Percentiles rank a stretch among this genome's conserved stretches.
These are phyloP conservation scores for Mimumesa dahlbomi DNA, from an alignment of 2,888 invertebrate species.

Conservation along the genomic window DNA sequence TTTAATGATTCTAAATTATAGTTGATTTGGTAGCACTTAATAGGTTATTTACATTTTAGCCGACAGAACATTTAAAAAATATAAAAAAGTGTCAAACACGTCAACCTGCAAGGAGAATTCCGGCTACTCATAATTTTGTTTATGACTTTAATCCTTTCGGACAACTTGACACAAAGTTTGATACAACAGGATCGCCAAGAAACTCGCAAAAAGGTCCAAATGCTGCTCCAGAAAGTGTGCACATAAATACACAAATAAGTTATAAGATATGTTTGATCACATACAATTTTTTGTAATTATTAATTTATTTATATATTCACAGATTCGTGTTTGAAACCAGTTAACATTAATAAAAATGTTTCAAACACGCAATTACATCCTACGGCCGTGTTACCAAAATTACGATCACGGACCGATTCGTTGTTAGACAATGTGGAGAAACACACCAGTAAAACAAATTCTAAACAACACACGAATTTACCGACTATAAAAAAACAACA, in stretches of 20 bases:
- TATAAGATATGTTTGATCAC: not conserved
- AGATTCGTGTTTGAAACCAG: conserved; percentile 18
- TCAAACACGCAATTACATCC: not conserved
- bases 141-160: conserved; percentile 65
- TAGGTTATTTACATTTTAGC: not conserved
- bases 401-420: conserved; percentile 13
- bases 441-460: not conserved
- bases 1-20: too few species aligned
- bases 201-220: not conserved
- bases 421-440: not conserved
- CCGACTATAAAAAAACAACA: conserved; percentile 35
- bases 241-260: too few species aligned
- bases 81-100: not conserved
- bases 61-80: conserved; percentile 10
- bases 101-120: conserved; percentile 39
- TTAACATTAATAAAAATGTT: not conserved
- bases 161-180: too few species aligned
- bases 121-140: conserved; percentile 69
- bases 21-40: too few species aligned
- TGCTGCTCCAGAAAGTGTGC: too few species aligned
- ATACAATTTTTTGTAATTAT: not conserved
- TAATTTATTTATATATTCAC: not conserved
- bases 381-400: conserved; percentile 31
- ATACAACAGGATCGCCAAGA: not conserved
- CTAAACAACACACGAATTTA: conserved; percentile 14